These are phyloP conservation scores for Agriopis marginaria DNA, from an alignment of 2,888 invertebrate species.

Conservation along the genomic window DNA sequence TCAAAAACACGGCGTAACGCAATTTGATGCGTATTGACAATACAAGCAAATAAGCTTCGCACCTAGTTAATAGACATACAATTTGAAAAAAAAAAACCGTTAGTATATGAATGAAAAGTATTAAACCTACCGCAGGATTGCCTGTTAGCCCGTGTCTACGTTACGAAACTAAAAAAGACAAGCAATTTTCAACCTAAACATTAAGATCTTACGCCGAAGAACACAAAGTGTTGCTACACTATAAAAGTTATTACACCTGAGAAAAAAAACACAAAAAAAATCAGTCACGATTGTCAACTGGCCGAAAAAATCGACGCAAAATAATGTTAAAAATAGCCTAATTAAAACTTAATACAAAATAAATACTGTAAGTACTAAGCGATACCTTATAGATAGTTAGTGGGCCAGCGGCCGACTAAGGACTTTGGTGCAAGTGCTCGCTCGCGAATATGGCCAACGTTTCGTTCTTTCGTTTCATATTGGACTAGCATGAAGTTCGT, in stretches of 20 bases:
- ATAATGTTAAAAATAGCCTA: conserved; percentile 63
- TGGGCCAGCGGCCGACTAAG: conserved; percentile 61
- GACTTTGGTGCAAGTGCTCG: conserved; percentile 78
- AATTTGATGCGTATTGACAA: neutral
- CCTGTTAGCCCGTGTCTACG: neutral
- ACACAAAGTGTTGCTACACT: conserved; percentile 28
- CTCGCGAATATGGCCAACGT: conserved; percentile 77
- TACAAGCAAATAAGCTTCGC: neutral
- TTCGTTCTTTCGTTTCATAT: conserved; percentile 80
- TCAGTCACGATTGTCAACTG: conserved; percentile 69
- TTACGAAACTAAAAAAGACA: conserved; percentile 16
- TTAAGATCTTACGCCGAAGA: conserved; percentile 22
- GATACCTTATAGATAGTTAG: conserved; percentile 57
- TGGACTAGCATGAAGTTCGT: conserved; percentile 85
- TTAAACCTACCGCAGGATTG: conserved; percentile 2
- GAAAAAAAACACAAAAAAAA: conserved; percentile 54
- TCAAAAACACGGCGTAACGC: conserved; percentile 3
- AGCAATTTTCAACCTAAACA: conserved; percentile 17
- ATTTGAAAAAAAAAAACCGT: conserved; percentile 5
- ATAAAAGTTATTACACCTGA: conserved; percentile 40
- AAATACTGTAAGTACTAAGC: conserved; percentile 85
- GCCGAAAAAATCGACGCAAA: conserved; percentile 53
- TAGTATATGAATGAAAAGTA: neutral
- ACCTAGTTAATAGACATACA: neutral
- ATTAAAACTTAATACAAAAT: conserved; percentile 75